These are phyloP conservation scores for Archilochus colubris DNA, from an alignment of 2,113 vertebrate species.

Conservation along the genomic window DNA sequence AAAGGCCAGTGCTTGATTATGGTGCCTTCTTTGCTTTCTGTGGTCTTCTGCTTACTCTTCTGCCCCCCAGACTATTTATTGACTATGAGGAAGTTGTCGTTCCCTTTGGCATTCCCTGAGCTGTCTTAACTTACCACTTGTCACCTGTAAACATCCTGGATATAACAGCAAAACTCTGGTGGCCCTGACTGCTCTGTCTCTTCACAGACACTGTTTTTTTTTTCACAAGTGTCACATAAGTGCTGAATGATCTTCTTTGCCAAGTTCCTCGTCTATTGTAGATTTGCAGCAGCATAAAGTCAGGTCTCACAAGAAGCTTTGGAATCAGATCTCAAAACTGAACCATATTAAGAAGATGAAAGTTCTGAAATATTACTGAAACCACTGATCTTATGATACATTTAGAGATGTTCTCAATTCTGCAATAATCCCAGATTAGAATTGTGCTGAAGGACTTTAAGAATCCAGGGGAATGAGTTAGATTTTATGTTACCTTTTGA, in stretches of 20 bases:
- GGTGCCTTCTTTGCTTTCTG: not conserved
- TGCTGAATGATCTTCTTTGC: not conserved
- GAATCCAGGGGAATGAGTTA: not conserved
- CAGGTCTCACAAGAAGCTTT: not conserved
- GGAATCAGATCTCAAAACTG: not conserved
- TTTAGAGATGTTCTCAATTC: not conserved
- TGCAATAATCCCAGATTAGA: not conserved
- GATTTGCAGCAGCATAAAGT: not conserved
- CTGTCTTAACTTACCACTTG: not conserved
- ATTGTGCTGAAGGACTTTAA: not conserved
- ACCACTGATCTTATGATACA: not conserved
- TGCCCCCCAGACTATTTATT: not conserved
- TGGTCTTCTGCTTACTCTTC: not conserved
- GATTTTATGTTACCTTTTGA: not conserved
- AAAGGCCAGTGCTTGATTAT: not conserved
- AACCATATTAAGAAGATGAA: not conserved
- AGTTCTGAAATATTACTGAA: not conserved
- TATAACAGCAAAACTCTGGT: not conserved
- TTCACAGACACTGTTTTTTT: not conserved
- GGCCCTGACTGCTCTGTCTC: not conserved
- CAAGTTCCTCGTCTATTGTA: not conserved
- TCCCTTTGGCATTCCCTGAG: not conserved
- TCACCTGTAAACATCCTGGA: not conserved
- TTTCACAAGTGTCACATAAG: not conserved
- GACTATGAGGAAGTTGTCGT: not conserved